Evolutionary conservation across 2,113 vertebrate species (phyloP), one percentile per base, ranked within the genome.

Genomic region (Upupa epops): DNA sequence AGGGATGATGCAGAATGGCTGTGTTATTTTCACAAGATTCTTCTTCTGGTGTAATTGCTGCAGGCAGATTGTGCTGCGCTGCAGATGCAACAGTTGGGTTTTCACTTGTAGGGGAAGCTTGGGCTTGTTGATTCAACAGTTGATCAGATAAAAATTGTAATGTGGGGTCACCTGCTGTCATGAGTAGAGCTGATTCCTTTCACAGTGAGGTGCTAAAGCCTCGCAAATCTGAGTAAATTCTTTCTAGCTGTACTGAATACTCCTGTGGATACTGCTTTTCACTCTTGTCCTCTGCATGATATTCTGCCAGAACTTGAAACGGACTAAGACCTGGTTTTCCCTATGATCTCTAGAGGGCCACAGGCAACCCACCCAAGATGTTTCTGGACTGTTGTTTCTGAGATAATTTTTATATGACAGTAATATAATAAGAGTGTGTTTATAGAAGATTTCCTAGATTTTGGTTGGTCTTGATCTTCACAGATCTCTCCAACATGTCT

Each of bases 201-300:
- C 46, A 13, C 66, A 75, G 42, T 1, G 31, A 7, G 59, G 56
- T 73, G 70, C 54, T 55, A 61, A 73, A 83, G 17, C 34, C 56
- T 58, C 64, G 37, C 8, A 49, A 26, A 45, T 26, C 19, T 0
- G 1, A 64, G 74, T 28, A 46, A 13, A 5, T 40, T 64, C 31
- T 56, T 42, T 36, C 58, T 59, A 2, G 45, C 28, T 2, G 0
- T 3, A 11, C 4, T 29, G 48, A 55, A 3, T 4, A 13, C 17
- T 5, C 36, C 26, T 46, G 56, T 52, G 63, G 65, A 22, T 28
- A 22, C 31, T 29, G 51, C 65, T 48, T 63, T 32, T 77, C 60
- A 18, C 32, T 32, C 52, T 65, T 21, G 54, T 11, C 4, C 34
- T 68, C 37, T 22, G 51, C 20, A 19, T 26, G 56, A 26, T 48